Evolutionary conservation across 2,888 invertebrate species (phyloP).

Genomic region (Carpatolechia fugitivella): DNA sequence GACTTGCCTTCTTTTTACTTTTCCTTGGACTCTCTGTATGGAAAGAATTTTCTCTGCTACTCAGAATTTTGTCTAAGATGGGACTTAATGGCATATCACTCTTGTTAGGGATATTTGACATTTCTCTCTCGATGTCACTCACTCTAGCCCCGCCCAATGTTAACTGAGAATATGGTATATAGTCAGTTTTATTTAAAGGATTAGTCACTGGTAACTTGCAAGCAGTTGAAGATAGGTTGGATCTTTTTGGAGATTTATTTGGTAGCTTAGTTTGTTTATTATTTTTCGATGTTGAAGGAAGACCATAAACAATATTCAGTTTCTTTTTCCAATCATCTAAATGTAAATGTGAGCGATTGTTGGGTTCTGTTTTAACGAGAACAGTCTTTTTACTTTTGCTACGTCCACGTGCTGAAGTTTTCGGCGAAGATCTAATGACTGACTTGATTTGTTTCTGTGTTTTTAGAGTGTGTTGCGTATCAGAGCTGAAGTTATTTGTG

Average conservation of each 20-base stretch:
- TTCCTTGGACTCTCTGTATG: conserved; percentile 42
- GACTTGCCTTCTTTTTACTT: conserved; percentile 31
- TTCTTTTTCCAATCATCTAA: conserved; percentile 64
- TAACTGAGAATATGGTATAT: conserved; percentile 71
- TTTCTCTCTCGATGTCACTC: conserved; percentile 66
- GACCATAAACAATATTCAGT: conserved; percentile 56
- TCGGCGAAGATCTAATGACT: conserved; percentile 36
- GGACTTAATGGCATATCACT: conserved; percentile 56
- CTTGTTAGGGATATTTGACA: conserved; percentile 51
- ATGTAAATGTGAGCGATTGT: conserved; percentile 36
- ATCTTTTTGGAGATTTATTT: conserved; percentile 31
- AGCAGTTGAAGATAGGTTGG: conserved; percentile 19
- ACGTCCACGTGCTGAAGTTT: conserved; percentile 31
- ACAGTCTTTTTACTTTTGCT: conserved; percentile 28
- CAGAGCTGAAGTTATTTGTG: conserved; percentile 49
- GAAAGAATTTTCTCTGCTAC: conserved; percentile 60
- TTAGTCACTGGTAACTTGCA: not conserved
- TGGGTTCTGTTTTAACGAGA: conserved; percentile 32
- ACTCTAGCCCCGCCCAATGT: conserved; percentile 66
- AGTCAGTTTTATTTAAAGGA: conserved; percentile 54
- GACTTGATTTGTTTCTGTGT: conserved; percentile 34
- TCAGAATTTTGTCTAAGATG: conserved; percentile 62
- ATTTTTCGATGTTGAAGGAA: conserved; percentile 35
- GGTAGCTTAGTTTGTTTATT: conserved; percentile 32
- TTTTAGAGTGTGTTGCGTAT: conserved; percentile 36